Evolutionary conservation across 2,888 invertebrate genomes (phyloP), one percentile per base, ranked within the genome.

Genomic region (Andrena bicolor): DNA sequence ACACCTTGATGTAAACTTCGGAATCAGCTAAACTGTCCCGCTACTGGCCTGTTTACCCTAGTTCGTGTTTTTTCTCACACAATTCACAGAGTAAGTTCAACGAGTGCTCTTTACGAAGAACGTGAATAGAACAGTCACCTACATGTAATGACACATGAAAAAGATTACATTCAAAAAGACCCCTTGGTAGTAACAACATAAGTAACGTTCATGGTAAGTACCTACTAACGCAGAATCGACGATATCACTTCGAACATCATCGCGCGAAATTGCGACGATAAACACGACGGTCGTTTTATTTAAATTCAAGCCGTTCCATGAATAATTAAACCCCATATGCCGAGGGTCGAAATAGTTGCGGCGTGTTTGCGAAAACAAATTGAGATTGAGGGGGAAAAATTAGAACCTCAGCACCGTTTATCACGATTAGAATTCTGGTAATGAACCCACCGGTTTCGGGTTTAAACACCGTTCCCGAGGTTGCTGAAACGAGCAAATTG

Each of bases 401-500:
- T 35, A 5, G 13, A 28, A 41, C 7, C n/a, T 23, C 10, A 30
- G 32, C 41, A 48, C 58, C 35, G 65, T 10, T 26, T 28, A 28
- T 74, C 58, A 30, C 26, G 49, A 69, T 20, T 30, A 23, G n/a
- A 28, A 75, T 66, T 75, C 32, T 26, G 13, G 64, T 74, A 74
- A 75, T 75, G 64, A 49, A 35, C 48, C 32, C 73, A 2, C 13
- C 28, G n/a, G 2, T 60, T 75, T 74, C 35, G 16, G 41, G 16
- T 49, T 13, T 16, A 41, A 76, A 8, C 6, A 30, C 51, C 2
- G 23, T 41, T 41, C 23, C 8, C 10, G 20, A 35, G 10, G 26
- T 28, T 3, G 28, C 8, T 30, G 20, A 10, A 77, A 51, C 65
- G 65, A 51, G 20, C 35, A 77, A 75, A 75, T 77, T 77, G 49